Base-by-base conservation (phyloP, 2,797 vertebrate genomes). In the Alca torda region DNA sequence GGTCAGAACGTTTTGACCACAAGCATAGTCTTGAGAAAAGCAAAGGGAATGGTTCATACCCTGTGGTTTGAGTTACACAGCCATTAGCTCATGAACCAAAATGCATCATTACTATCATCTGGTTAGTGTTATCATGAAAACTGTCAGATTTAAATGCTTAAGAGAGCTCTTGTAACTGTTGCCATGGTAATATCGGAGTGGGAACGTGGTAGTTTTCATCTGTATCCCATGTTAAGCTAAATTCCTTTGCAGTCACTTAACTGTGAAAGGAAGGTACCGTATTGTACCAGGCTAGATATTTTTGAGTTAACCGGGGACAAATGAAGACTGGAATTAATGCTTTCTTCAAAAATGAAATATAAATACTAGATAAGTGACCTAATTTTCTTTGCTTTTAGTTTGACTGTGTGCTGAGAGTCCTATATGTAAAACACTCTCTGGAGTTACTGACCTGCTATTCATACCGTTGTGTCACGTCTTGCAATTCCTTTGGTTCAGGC, bases 121-220 rank as follows among this genome's bases (percentile, higher is more conserved):
- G 79, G 86, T 92, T 93, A 93, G 81, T 23, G 84, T 65, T 95
- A 96, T 89, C 85, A 25, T 87, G 91, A 95, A 96, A 95, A 87
- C 90, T 96, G 92, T 92, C 91, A 95, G 90, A 93, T 96, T 92
- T 96, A 96, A 97, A 97, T 96, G 95, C 94, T 93, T 94, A 87
- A 75, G 91, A 96, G 95, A 84, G 93, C 94, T 92, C 92, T 89
- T 92, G 80, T 76, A 95, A 69, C 83, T 41, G 97, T 98, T 98
- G 83, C 96, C 95, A 97, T 98, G 95, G 97, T 61, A 93, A 97
- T 91, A 93, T 56, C 90, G 85, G 95, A 84, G 90, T 8, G 39
- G 89, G 87, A 88, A 79, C 2, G 16, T 95, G 82, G 75, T 95
- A 61, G 86, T 91, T 95, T 87, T 97, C 89, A 94, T 97, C 89